These are phyloP conservation scores for Cyclopterus lumpus DNA, from an alignment of 2,797 vertebrate species.

Conservation along the genomic window DNA sequence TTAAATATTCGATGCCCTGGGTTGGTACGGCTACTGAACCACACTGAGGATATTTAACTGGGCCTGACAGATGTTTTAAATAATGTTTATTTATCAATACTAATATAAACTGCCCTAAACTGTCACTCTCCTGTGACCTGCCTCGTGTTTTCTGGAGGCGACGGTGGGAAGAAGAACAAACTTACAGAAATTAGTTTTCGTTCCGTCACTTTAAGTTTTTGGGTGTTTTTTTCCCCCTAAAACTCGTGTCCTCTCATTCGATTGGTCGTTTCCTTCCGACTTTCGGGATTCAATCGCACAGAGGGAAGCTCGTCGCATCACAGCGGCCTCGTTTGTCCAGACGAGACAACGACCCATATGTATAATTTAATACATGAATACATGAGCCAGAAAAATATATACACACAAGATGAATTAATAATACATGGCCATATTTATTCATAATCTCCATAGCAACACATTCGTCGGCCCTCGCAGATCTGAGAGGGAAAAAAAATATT, in stretches of 20 bases:
- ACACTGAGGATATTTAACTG: slow-evolving; percentile 80
- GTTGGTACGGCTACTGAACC: slow-evolving; percentile 83
- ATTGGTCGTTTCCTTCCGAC: slow-evolving; percentile 27
- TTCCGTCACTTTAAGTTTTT: not conserved
- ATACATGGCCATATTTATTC: slow-evolving; percentile 75
- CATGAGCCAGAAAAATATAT: slow-evolving; percentile 63
- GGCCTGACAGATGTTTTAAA: slow-evolving; percentile 87
- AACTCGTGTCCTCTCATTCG: not conserved
- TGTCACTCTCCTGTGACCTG: slow-evolving; percentile 69
- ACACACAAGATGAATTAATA: slow-evolving; percentile 75
- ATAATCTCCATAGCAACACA: slow-evolving; percentile 73
- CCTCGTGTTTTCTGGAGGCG: slow-evolving; percentile 42
- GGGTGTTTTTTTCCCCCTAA: not conserved
- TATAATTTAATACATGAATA: slow-evolving; percentile 77
- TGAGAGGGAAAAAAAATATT: slow-evolving; percentile 62
- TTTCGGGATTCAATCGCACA: slow-evolving; percentile 28
- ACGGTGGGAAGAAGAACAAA: slow-evolving; percentile 5
- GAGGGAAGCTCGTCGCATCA: not conserved
- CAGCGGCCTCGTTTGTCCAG: slow-evolving; percentile 43
- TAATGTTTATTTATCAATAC: slow-evolving; percentile 89
- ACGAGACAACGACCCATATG: slow-evolving; percentile 56
- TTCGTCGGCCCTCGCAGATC: slow-evolving; percentile 48
- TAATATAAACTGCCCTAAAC: slow-evolving; percentile 78
- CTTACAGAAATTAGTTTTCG: not conserved
- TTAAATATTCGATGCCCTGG: slow-evolving; percentile 88